These are phyloP conservation scores for Biston betularia DNA, from an alignment of 2,888 invertebrate genomes.

Conservation along the genomic window DNA sequence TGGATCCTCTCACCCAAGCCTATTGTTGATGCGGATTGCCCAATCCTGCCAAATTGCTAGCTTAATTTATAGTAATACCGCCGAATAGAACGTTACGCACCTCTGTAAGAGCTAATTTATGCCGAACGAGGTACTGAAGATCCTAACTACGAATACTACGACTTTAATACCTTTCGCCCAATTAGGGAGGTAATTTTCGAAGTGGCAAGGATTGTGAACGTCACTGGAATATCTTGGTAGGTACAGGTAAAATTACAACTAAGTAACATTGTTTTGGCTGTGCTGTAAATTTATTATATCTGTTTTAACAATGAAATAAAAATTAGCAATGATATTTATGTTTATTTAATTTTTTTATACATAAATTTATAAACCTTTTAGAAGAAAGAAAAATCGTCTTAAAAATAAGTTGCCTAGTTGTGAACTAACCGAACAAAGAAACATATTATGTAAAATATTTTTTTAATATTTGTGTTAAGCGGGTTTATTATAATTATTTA, in stretches of 20 bases:
- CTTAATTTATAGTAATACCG: constrained; percentile 49
- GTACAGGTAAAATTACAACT: background rate
- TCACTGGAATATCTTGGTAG: constrained; percentile 10
- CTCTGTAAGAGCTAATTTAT: constrained; percentile 50
- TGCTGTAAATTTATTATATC: too few relatives aligned
- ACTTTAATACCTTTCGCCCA: constrained; percentile 39
- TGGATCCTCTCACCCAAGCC: constrained; percentile 49
- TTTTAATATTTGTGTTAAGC: too few relatives aligned
- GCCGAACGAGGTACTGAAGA: constrained; percentile 43
- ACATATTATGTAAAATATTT: too few relatives aligned
- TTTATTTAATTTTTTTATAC: too few relatives aligned
- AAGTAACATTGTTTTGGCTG: too few relatives aligned
- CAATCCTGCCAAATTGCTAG: constrained; percentile 56
- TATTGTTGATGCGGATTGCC: constrained; percentile 52
- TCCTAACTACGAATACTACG: constrained; percentile 39
- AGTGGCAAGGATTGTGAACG: constrained; percentile 35
- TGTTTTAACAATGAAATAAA: too few relatives aligned
- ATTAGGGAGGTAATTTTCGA: constrained; percentile 41
- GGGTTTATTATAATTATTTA: too few relatives aligned
- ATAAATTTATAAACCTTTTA: too few relatives aligned
- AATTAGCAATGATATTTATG: too few relatives aligned
- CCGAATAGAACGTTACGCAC: constrained; percentile 49
- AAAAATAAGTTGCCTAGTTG: too few relatives aligned
- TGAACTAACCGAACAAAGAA: too few relatives aligned
- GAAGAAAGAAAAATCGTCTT: too few relatives aligned